Evolutionary conservation across 2,888 invertebrate genomes (phyloP).

Genomic region (Choristoneura rosaceana): DNA sequence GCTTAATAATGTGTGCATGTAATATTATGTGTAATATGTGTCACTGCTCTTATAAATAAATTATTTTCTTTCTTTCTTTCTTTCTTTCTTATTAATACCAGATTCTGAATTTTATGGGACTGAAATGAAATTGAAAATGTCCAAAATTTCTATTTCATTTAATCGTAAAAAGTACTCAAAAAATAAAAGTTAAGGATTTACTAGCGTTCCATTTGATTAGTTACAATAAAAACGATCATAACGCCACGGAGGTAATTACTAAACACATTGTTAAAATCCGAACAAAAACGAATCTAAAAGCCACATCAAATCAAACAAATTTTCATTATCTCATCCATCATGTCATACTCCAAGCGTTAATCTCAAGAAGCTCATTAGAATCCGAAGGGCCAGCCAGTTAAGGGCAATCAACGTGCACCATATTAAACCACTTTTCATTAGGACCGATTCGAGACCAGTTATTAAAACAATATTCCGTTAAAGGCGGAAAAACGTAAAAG

Average conservation of each 20-base stretch:
- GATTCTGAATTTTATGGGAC: no score
- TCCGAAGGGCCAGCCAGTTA: constrained; percentile 51
- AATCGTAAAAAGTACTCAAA: no score
- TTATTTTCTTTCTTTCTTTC: no score
- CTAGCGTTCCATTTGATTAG: not conserved
- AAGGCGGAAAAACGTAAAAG: constrained; percentile 32
- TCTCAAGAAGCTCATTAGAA: constrained; percentile 74
- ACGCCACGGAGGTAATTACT: constrained; percentile 3
- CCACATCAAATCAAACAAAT: constrained; percentile 77
- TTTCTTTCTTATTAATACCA: no score
- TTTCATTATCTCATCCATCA: constrained; percentile 77
- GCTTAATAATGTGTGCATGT: no score
- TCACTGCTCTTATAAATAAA: no score
- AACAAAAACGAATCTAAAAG: constrained; percentile 28
- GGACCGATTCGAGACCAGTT: constrained; percentile 46
- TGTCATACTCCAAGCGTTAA: constrained; percentile 65
- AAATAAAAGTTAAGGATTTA: not conserved
- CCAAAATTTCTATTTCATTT: no score
- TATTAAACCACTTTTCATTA: constrained; percentile 60
- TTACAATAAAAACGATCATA: not conserved
- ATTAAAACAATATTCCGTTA: constrained; percentile 52
- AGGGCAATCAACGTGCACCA: constrained; percentile 50
- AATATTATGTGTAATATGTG: no score
- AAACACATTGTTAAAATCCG: constrained; percentile 9
- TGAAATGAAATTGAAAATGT: no score